Conservation (phyloP, 2,888 invertebrate genomes). For the Pegoplata infirma region DNA sequence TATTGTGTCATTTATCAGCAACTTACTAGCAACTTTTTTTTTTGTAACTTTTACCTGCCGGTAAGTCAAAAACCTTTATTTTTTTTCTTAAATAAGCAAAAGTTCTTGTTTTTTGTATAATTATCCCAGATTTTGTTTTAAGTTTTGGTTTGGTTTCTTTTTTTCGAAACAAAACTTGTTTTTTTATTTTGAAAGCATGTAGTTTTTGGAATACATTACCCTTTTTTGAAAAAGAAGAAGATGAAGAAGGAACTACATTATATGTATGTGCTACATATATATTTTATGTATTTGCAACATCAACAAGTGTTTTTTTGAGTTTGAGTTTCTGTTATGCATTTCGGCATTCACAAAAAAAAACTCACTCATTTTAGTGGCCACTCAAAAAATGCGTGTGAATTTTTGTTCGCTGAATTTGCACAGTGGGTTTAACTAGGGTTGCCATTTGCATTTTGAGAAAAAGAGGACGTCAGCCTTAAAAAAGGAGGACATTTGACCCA, state of each 20-base stretch:
- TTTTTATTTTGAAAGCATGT: not conserved
- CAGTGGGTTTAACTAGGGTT: no score
- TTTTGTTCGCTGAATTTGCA: not conserved
- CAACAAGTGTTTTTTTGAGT: slow-evolving; percentile 52
- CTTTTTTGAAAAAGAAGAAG: slow-evolving; percentile 18
- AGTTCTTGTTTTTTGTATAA: not conserved
- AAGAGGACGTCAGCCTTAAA: no score
- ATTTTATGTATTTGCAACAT: not conserved
- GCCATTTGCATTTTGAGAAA: no score
- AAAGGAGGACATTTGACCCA: no score
- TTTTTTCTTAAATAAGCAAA: no score
- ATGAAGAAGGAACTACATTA: not conserved
- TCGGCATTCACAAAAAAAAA: not conserved
- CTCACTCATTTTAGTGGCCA: not conserved
- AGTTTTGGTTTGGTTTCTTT: not conserved
- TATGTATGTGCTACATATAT: not conserved
- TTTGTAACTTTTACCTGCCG: not conserved
- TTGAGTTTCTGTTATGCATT: not conserved
- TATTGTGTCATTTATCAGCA: not conserved
- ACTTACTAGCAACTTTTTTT: no score
- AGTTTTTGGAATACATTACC: slow-evolving; percentile 18
- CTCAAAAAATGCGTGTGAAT: not conserved
- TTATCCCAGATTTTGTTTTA: not conserved
- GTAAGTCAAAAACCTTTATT: not conserved
- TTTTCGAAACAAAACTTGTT: slow-evolving; percentile 24